Conservation (phyloP, 2,113 vertebrate genomes). For the Chionodraco myersi region DNA sequence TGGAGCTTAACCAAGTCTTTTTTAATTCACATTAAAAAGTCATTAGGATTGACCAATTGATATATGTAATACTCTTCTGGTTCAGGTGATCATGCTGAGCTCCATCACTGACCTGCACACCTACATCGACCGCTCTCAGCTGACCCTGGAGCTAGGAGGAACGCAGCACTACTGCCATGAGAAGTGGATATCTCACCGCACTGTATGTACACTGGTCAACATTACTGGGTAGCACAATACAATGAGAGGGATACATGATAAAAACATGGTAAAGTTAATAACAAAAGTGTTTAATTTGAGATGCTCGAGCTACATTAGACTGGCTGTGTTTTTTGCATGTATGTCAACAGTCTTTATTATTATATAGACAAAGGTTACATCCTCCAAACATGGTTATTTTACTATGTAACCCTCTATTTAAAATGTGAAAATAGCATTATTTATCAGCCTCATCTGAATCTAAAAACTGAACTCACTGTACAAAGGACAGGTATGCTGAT, state of each 20-base stretch:
- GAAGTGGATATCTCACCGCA: constrained; percentile 94
- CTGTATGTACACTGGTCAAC: constrained; percentile 82
- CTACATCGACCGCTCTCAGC: constrained; percentile 94
- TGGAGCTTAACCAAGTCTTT: not conserved
- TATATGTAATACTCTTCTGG: constrained; percentile 8
- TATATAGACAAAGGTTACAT: not conserved
- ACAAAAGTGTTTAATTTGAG: not conserved
- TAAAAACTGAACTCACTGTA: no score
- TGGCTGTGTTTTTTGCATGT: not conserved
- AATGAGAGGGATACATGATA: not conserved
- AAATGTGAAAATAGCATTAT: no score
- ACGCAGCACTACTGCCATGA: constrained; percentile 95
- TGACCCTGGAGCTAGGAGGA: constrained; percentile 95
- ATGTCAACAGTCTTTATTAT: not conserved
- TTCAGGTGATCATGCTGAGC: constrained; percentile 98
- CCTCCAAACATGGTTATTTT: not conserved
- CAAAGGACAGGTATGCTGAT: no score
- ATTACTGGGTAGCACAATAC: no score
- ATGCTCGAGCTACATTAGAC: not conserved
- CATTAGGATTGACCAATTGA: no score
- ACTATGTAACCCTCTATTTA: not conserved
- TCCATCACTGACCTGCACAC: constrained; percentile 94
- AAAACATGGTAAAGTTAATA: not conserved
- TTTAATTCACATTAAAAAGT: no score
- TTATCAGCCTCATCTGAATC: not conserved